A percentile compares a stretch with the other conserved stretches of the same genome.
Conservation (phyloP, 1,140 invertebrate species). For the Antheraea mylitta region DNA sequence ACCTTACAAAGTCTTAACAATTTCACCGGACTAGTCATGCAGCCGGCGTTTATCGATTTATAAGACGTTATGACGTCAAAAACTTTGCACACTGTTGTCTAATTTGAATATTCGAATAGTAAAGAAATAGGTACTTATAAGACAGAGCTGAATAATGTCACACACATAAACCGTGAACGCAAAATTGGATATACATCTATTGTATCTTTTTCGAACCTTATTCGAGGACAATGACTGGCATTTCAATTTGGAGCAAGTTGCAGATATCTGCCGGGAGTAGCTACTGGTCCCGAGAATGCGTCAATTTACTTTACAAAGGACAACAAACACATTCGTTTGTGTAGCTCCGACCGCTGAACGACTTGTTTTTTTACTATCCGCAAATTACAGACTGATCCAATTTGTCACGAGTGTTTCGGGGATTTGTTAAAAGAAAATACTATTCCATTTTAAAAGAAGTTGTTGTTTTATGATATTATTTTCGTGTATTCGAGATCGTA, state of each 20-base stretch:
- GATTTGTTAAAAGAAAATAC: constrained; percentile 11
- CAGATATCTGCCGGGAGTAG: not conserved
- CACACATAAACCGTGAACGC: not conserved
- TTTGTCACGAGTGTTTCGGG: constrained; percentile 15
- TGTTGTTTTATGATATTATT: not conserved
- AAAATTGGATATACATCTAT: not conserved
- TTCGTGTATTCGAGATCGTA: too few relatives aligned
- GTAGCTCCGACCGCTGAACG: constrained; percentile 16
- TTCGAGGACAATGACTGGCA: constrained; percentile 45
- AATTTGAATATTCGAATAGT: too few relatives aligned
- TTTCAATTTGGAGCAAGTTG: constrained; percentile 47
- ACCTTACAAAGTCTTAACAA: too few relatives aligned
- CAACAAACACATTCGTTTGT: constrained; percentile 30
- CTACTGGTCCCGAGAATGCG: constrained; percentile 21
- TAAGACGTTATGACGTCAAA: too few relatives aligned
- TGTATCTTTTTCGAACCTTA: not conserved
- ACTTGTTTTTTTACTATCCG: constrained; percentile 18
- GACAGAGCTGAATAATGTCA: not conserved
- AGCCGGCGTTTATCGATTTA: too few relatives aligned
- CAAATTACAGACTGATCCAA: constrained; percentile 24
- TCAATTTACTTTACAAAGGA: constrained; percentile 28
- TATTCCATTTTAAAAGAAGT: constrained; percentile 4
- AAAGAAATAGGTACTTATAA: too few relatives aligned
- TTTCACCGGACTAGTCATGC: too few relatives aligned
- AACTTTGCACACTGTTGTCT: too few relatives aligned